Conservation (phyloP, 1,140 invertebrate genomes). For the Bathynomus jamesi region DNA sequence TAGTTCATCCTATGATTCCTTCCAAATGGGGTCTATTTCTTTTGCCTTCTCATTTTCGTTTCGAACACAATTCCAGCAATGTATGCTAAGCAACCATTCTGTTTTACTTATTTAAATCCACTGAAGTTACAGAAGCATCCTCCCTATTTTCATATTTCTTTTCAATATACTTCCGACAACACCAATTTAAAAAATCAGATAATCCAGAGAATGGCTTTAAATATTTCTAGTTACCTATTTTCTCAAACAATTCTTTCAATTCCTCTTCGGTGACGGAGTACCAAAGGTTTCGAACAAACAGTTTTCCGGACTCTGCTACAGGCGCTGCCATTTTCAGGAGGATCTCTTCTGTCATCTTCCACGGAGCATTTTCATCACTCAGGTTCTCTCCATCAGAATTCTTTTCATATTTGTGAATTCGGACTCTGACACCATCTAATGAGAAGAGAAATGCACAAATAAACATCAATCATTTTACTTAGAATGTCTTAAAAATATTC, state of each 20-base stretch:
- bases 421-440: slow-evolving; percentile 43
- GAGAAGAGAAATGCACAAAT: neutral
- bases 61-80: too few relatives aligned
- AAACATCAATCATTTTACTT: neutral
- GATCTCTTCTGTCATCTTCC: slow-evolving; percentile 60
- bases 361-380: slow-evolving; percentile 49
- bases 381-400: slow-evolving; percentile 34
- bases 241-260: slow-evolving; percentile 71
- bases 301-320: slow-evolving; percentile 81
- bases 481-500: neutral
- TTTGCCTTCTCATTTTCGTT: too few relatives aligned
- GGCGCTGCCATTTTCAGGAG: slow-evolving; percentile 63
- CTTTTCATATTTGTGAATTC: slow-evolving; percentile 41
- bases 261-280: slow-evolving; percentile 85
- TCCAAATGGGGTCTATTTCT: too few relatives aligned
- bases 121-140: too few relatives aligned
- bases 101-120: too few relatives aligned
- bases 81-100: too few relatives aligned
- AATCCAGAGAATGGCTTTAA: slow-evolving; percentile 9
- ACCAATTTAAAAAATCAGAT: neutral
- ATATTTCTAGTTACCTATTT: slow-evolving; percentile 65
- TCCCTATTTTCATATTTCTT: too few relatives aligned
- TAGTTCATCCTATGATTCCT: too few relatives aligned
- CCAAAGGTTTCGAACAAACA: slow-evolving; percentile 89
- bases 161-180: slow-evolving; percentile 2